phyloP scores from a whole-genome alignment of 2,888 invertebrate species.

The Tinea semifulvella region DNA sequence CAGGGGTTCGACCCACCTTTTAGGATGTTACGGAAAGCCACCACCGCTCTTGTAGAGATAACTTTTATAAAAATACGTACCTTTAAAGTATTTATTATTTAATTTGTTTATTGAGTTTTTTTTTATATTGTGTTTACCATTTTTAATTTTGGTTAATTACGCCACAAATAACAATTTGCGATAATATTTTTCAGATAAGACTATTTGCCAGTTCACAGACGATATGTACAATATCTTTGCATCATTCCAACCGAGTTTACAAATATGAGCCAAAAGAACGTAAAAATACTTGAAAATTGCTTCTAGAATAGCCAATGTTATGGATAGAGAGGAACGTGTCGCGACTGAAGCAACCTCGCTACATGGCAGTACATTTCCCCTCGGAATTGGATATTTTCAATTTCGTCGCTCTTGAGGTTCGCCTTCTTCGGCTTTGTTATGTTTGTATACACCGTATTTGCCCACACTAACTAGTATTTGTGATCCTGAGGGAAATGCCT shows the following conservation, averaged over 20 bases:
- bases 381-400: constrained; percentile 15
- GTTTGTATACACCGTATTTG: constrained; percentile 7
- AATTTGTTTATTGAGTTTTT: too few relatives aligned
- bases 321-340: constrained; percentile 7
- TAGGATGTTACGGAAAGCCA: too few relatives aligned
- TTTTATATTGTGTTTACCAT: too few relatives aligned
- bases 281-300: constrained; percentile 9
- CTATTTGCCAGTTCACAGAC: too few relatives aligned
- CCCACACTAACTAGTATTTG: constrained; percentile 12
- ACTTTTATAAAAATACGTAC: too few relatives aligned
- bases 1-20: too few relatives aligned
- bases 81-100: too few relatives aligned
- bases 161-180: too few relatives aligned
- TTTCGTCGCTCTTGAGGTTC: constrained; percentile 14
- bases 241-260: background rate
- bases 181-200: too few relatives aligned
- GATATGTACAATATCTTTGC: too few relatives aligned
- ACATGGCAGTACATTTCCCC: constrained; percentile 14
- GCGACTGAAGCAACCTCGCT: constrained; percentile 6
- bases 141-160: too few relatives aligned
- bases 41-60: too few relatives aligned
- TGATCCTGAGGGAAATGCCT: background rate
- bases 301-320: constrained; percentile 10
- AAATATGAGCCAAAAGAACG: background rate
- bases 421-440: constrained; percentile 10